These are phyloP conservation scores for Oncorhynchus mykiss DNA, from an alignment of 2,113 vertebrate genomes.

Conservation along the genomic window DNA sequence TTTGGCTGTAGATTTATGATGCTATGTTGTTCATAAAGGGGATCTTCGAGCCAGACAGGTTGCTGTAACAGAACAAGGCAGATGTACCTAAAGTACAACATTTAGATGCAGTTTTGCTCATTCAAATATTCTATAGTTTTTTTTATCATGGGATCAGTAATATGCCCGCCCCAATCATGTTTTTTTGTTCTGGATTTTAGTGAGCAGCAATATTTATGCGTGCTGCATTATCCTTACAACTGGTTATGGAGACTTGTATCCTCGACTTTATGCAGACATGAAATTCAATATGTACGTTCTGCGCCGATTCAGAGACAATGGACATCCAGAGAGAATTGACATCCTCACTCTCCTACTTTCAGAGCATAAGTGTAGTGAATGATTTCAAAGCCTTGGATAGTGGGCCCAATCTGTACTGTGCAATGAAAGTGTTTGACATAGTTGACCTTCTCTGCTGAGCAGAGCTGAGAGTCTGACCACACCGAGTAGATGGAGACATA, in stretches of 20 bases:
- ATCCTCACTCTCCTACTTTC: neutral
- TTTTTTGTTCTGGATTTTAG: too few species aligned
- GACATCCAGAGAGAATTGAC: neutral
- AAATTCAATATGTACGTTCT: too few species aligned
- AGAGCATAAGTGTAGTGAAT: neutral
- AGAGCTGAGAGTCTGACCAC: neutral
- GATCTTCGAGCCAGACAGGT: neutral
- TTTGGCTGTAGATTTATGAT: neutral
- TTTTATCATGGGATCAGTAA: too few species aligned
- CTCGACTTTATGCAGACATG: too few species aligned
- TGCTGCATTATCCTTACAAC: too few species aligned
- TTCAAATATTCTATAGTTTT: neutral
- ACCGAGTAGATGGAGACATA: neutral
- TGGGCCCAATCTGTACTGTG: neutral
- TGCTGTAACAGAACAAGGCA: neutral
- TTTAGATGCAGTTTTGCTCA: neutral
- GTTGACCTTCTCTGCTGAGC: neutral
- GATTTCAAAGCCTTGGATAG: neutral
- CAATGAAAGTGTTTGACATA: constrained; percentile 5
- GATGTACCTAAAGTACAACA: neutral
- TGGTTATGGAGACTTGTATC: too few species aligned
- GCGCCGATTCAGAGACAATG: neutral
- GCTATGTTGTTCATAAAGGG: neutral
- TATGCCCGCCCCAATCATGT: too few species aligned
- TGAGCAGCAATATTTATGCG: too few species aligned